These are phyloP conservation scores for Prunella fulvescens DNA, from an alignment of 2,113 vertebrate species.

Conservation along the genomic window DNA sequence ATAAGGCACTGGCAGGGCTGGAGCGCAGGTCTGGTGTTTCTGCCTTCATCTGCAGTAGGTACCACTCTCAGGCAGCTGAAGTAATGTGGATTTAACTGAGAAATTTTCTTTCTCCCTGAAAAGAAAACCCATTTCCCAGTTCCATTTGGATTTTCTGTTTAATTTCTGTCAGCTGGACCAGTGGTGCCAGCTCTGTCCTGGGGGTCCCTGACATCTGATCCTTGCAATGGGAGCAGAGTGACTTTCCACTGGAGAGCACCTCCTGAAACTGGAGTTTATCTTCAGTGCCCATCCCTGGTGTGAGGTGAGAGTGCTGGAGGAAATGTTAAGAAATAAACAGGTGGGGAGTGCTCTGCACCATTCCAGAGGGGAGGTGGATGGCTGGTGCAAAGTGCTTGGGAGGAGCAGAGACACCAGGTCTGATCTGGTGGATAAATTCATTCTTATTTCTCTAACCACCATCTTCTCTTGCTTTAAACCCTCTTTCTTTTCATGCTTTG, in stretches of 20 bases:
- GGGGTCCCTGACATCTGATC: not conserved
- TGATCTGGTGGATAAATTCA: not conserved
- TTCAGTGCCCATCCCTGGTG: not conserved
- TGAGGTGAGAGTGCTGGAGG: not conserved
- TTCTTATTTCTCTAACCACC: not conserved
- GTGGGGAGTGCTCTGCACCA: not conserved
- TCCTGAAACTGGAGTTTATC: slow-evolving; percentile 18
- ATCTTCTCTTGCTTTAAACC: not conserved
- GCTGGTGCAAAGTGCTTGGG: not conserved
- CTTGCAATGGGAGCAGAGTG: slow-evolving; percentile 21
- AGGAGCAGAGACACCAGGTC: rapidly evolving
- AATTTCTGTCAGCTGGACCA: not conserved
- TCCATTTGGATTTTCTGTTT: not conserved
- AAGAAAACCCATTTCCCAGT: not conserved
- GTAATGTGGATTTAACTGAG: not conserved
- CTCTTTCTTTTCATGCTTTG: not conserved
- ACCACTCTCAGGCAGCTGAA: not conserved
- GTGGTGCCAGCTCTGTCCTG: not conserved
- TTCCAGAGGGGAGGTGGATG: not conserved
- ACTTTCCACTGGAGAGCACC: slow-evolving; percentile 7
- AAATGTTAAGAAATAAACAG: not conserved
- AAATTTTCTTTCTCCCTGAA: not conserved
- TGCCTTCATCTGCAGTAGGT: not conserved
- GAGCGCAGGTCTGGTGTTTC: not conserved
- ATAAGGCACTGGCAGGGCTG: not conserved